Evolutionary conservation across 2,113 vertebrate genomes (phyloP).

Genomic region (Alaudala cheleensis): DNA sequence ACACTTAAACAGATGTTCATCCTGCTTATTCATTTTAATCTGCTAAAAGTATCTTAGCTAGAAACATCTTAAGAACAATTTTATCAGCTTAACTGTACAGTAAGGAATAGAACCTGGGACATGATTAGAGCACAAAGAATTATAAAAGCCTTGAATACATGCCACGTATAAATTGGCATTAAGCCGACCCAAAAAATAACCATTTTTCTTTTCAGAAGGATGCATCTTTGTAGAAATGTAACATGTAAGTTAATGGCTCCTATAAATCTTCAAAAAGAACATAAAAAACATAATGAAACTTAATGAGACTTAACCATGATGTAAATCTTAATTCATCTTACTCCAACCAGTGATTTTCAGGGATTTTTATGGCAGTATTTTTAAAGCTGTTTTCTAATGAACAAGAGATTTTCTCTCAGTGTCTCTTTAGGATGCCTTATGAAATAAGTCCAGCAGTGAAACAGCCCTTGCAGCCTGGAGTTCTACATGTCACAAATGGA

Average conservation of each 20-base stretch:
- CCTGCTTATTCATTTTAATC: constrained; percentile 52
- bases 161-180: neutral
- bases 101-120: neutral
- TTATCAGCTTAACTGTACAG: constrained; percentile 19
- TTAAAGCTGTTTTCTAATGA: constrained; percentile 22
- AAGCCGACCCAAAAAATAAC: neutral
- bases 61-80: constrained; percentile 32
- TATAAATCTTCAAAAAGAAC: neutral
- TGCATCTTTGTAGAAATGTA: neutral
- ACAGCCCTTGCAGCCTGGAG: neutral
- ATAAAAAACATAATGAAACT: neutral
- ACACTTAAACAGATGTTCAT: neutral
- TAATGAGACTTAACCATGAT: neutral
- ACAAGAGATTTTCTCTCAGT: constrained; percentile 4
- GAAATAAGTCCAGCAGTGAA: neutral
- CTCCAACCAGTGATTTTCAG: neutral
- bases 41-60: constrained; percentile 26
- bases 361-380: constrained; percentile 17
- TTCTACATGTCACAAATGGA: neutral
- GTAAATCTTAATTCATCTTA: constrained; percentile 39
- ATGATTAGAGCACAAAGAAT: neutral
- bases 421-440: neutral
- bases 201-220: neutral
- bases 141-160: neutral
- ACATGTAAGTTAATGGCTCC: neutral